Evolutionary conservation across 2,888 invertebrate genomes (phyloP), one percentile per base, ranked within the genome.

Genomic region (Athetis lepigone): DNA sequence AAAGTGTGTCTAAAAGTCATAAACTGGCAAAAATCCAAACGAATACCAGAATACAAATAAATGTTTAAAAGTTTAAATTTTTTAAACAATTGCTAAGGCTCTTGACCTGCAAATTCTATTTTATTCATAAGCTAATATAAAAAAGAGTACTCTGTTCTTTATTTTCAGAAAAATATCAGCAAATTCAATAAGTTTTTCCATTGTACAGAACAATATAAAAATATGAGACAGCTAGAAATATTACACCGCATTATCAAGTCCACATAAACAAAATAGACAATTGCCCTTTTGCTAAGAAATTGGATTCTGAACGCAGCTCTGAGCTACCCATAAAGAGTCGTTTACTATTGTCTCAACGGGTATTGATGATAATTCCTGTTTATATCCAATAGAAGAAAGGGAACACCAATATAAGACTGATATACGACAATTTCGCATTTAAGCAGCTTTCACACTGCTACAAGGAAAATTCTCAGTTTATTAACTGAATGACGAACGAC

Each of bases 281-380:
- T 64, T 25, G 33, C 46, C 67, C 45, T 68, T 80, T 69, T 85
- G n/a, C 84, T 85, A 85, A 85, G 87, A 86, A 88, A 90, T 89
- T 89, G 89, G 85, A 86, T 87, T 83, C 75, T 70, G 62, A 83
- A 82, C 81, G 82, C 81, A 83, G 60, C 62, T 82, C 82, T 82
- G 82, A 85, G 84, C 81, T 78, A 79, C 70, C 83, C 81, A 84
- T 89, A 90, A 88, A 89, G 84, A 88, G 83, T 85, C 80, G 82
- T 82, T 84, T 84, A 84, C 85, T 85, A 87, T 87, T 85, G 88
- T 85, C 83, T 87, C 84, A 82, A 82, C 87, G 82, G 85, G 86
- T 88, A 89, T 89, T 89, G 90, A 89, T 89, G 87, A 87, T 90
- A 87, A 90, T 89, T 89, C 85, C 87, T 87, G 83, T 90, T 90